Base-by-base conservation (phyloP, 2,888 invertebrate species). In the Theodoxus fluviatilis region DNA sequence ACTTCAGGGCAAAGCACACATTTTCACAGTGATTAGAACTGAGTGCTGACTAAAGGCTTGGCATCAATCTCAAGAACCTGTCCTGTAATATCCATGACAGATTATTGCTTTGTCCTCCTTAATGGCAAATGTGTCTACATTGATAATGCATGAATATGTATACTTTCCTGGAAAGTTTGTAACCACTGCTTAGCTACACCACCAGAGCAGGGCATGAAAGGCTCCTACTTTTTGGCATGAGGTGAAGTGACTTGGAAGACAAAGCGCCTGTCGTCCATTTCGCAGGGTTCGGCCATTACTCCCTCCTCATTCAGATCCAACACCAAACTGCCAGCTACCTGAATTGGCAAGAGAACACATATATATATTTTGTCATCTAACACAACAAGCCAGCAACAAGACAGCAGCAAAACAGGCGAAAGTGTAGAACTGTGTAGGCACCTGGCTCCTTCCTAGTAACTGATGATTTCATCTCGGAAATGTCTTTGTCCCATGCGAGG, bases 191-290 rank as follows among this genome's bases (percentile, higher is more conserved):
- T 25, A 38, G 57, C 35, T 33, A n/a, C n/a, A n/a, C n/a, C n/a
- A n/a, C n/a, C 2, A 35, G 6, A 38, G 25, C 67, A 43, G 18
- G 31, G n/a, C n/a, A 69, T 12, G 40, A 57, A 38, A 61, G 68
- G 15, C 28, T 67, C 76, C 76, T 75, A 88, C 88, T 86, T 87
- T 81, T 86, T 87, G 59, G 78, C 80, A 71, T 81, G 80, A 28
- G 84, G 81, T 15, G 82, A 77, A 31, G 75, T 76, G 3, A 88
- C 78, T 75, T 87, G 86, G 78, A 89, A 88, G 9, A 85, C 85
- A 78, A 85, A 86, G 69, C 87, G 75, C 66, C 89, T 76, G 66
- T 89, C 88, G 74, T 89, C 89, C n/a, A 82, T 77, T 31, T 87
- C 87, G 38, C 82, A 75, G 2, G 86, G 80, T 73, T 85, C 86